These are phyloP conservation scores for Mactromeris polynyma DNA, from an alignment of 2,888 invertebrate species.

Conservation along the genomic window DNA sequence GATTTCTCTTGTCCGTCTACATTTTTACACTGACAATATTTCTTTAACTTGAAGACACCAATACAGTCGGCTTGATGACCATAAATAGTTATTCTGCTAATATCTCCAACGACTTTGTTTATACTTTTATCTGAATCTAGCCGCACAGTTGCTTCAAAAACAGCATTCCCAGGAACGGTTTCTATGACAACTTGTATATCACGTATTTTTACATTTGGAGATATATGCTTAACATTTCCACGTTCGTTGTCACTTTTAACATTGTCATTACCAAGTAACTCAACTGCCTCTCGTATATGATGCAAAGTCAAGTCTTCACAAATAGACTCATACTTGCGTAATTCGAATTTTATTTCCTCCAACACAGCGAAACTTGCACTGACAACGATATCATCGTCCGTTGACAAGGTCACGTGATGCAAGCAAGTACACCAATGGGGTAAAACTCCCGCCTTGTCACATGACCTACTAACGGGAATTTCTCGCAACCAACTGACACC, in stretches of 20 bases:
- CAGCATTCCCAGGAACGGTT: constrained; percentile 91
- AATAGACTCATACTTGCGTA: constrained; percentile 86
- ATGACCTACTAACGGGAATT: constrained; percentile 92
- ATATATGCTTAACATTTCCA: constrained; percentile 20
- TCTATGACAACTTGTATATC: constrained; percentile 90
- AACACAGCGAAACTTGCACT: constrained; percentile 90
- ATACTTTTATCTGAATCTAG: constrained; percentile 85
- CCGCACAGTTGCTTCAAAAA: constrained; percentile 93
- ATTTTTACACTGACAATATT: constrained; percentile 86
- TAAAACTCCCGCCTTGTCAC: constrained; percentile 92
- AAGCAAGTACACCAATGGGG: constrained; percentile 97
- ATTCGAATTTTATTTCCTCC: constrained; percentile 90
- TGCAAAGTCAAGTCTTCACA: constrained; percentile 89
- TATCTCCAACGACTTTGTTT: constrained; percentile 90
- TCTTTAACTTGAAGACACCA: constrained; percentile 79
- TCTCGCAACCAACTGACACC: constrained; percentile 91
- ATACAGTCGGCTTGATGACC: constrained; percentile 87
- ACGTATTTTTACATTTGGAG: constrained; percentile 43
- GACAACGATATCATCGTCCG: constrained; percentile 89
- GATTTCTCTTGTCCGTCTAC: background rate
- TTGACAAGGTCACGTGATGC: constrained; percentile 89
- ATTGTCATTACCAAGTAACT: constrained; percentile 83
- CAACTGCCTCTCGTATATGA: constrained; percentile 91
- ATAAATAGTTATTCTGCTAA: constrained; percentile 87
- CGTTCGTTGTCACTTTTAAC: constrained; percentile 84